phyloP scores from a whole-genome alignment of 2,797 vertebrate species.

The Platyrinchus mystaceus region DNA sequence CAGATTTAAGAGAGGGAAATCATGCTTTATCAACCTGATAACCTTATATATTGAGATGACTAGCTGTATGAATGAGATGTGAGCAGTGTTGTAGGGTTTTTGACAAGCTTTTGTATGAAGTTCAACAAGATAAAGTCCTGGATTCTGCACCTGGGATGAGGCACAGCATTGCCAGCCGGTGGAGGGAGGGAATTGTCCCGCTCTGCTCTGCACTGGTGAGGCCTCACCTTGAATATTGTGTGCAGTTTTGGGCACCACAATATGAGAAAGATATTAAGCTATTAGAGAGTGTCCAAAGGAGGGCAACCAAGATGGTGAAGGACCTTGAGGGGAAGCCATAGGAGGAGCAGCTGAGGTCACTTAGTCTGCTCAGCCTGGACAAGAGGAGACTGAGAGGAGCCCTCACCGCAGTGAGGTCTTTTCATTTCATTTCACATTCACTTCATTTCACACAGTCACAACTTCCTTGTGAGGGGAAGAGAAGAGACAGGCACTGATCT shows the following conservation, averaged over 20 bases:
- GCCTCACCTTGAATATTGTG: not conserved
- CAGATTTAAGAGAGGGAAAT: not conserved
- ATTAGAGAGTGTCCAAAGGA: not conserved
- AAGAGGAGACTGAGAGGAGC: too few species aligned
- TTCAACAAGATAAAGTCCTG: not conserved
- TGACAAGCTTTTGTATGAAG: not conserved
- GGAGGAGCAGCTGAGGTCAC: not conserved
- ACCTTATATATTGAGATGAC: not conserved
- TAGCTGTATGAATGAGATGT: not conserved
- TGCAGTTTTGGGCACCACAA: not conserved
- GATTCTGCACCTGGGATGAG: not conserved
- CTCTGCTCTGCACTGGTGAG: not conserved
- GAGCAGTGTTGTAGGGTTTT: not conserved
- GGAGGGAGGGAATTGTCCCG: not conserved
- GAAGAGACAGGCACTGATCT: not conserved
- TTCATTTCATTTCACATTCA: too few species aligned
- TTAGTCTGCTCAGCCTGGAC: not conserved
- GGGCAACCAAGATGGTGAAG: not conserved
- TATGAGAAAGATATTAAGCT: not conserved
- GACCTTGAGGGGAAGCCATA: not conserved
- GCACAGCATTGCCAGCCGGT: not conserved
- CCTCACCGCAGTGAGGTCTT: too few species aligned
- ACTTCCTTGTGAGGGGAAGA: too few species aligned
- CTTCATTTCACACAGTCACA: too few species aligned
- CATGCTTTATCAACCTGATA: not conserved